Base-by-base conservation (phyloP, 1,140 invertebrate genomes). In the Thalassaphorura encarpata region DNA sequence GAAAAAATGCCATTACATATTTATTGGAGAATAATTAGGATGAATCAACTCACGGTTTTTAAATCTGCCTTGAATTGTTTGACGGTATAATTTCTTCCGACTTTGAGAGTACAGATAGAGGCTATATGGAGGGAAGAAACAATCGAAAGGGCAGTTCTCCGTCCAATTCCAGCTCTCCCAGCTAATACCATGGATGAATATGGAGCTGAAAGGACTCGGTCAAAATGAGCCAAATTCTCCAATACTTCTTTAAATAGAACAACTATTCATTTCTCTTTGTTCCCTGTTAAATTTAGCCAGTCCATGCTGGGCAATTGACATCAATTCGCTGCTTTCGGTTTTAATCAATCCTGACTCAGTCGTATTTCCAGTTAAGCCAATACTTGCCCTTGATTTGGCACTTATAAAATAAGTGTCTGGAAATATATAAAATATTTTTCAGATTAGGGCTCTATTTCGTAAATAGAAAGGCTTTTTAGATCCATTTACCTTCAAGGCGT, bases 121-220 rank as follows among this genome's bases (percentile, higher is more conserved):
- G 84, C 79, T 42, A 81, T 77, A 47, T 86, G 82, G 66, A 89
- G 73, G 43, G 79, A 76, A 11, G 87, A 79, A 4, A 86, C 78
- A 11, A 93, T 75, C 64, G 78, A 79, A 3, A 84, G 74, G 1
- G 86, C 80, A 18, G 86, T 81, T 61, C 84, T 77, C 39, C 89
- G 75, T 11, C 90, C 87, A 43, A 84, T 79, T 5, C 90, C 91
- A 40, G 82, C 77, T 62, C 80, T 74, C 8, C 88, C 89, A 19
- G 82, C 73, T 46, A 94, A 67, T 11, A 95, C 69, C 26, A 90
- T 63, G 28, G 83, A 83, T 1, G 83, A 82, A 39, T 78, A 75
- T 15, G 77, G 73, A 26, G 72, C 69, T 23, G 78, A 77, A 5
- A 88, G 66, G 1, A 79, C 73, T 55, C 82, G 75, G 52, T 83